phyloP scores from a whole-genome alignment of 1,140 invertebrate species.

The Rhizoglyphus robini region DNA sequence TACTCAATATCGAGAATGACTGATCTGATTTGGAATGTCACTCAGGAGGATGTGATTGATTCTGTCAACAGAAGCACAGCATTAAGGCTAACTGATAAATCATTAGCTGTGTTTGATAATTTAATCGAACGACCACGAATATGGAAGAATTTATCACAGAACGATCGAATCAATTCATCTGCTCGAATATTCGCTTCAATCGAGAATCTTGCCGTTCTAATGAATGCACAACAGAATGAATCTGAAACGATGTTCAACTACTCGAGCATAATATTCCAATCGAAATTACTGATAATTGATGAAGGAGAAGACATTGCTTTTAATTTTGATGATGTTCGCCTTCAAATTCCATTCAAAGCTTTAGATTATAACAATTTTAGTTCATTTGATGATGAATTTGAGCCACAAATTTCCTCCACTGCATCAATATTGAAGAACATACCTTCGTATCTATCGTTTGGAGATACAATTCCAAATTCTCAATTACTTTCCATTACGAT shows the following conservation, averaged over 20 bases:
- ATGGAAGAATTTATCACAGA: neutral
- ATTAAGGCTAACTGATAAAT: neutral
- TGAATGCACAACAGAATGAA: neutral
- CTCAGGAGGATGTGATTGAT: neutral
- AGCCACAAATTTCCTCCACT: neutral
- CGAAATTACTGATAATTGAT: neutral
- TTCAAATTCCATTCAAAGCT: neutral
- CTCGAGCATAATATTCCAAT: neutral
- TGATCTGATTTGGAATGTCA: neutral
- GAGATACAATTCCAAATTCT: neutral
- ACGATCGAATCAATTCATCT: neutral
- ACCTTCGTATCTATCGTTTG: neutral
- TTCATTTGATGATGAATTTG: neutral
- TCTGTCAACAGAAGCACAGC: neutral
- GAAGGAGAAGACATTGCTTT: neutral
- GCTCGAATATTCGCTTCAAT: neutral
- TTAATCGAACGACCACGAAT: neutral
- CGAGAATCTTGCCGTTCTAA: neutral
- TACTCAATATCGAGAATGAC: neutral
- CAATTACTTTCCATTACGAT: neutral
- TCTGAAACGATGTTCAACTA: neutral
- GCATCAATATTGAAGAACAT: neutral
- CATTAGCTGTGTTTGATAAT: neutral
- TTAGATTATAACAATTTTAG: neutral
- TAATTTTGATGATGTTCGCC: neutral